Percentiles rank a stretch among this genome's conserved stretches.
phyloP scores from a whole-genome alignment of 2,797 vertebrate species.

The Bryconaethiops microstoma region DNA sequence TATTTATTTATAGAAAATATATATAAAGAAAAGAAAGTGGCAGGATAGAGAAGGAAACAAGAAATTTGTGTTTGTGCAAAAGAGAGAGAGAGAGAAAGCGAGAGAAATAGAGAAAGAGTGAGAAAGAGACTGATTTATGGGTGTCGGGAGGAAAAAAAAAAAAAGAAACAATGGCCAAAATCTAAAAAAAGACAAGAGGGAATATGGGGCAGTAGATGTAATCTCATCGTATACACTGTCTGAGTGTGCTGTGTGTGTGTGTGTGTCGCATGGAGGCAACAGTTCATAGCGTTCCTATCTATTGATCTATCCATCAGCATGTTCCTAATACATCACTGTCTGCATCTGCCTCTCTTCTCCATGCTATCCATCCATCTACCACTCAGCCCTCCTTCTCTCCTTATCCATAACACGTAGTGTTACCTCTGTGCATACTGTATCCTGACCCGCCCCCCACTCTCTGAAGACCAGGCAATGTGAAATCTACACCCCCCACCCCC shows the following conservation, averaged over 20 bases:
- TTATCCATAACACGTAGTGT: constrained; percentile 21
- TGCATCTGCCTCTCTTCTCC: constrained; percentile 23
- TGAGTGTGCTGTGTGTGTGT: background rate
- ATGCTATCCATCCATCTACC: constrained; percentile 40
- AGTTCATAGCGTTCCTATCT: constrained; percentile 17
- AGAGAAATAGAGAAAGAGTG: constrained; percentile 6
- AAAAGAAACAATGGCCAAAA: background rate
- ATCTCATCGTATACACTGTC: background rate
- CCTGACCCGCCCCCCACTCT: background rate
- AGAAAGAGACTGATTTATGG: constrained; percentile 24
- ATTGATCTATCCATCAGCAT: constrained; percentile 51
- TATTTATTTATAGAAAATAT: background rate
- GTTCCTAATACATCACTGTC: constrained; percentile 48
- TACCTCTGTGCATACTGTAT: constrained; percentile 5
- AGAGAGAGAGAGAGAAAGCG: constrained; percentile 3
- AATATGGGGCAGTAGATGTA: background rate
- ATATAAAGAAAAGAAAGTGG: background rate
- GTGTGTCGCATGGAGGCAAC: background rate
- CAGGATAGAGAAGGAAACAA: background rate
- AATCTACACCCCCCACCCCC: constrained; percentile 11
- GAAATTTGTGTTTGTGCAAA: background rate
- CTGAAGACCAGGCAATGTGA: background rate
- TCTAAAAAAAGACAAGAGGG: background rate
- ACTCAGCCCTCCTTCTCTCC: constrained; percentile 6
- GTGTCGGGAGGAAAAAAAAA: constrained; percentile 1